A percentile compares a stretch with the other conserved stretches of the same genome.
Conservation (phyloP, 2,888 invertebrate genomes). For the Drosophila gaucha region DNA sequence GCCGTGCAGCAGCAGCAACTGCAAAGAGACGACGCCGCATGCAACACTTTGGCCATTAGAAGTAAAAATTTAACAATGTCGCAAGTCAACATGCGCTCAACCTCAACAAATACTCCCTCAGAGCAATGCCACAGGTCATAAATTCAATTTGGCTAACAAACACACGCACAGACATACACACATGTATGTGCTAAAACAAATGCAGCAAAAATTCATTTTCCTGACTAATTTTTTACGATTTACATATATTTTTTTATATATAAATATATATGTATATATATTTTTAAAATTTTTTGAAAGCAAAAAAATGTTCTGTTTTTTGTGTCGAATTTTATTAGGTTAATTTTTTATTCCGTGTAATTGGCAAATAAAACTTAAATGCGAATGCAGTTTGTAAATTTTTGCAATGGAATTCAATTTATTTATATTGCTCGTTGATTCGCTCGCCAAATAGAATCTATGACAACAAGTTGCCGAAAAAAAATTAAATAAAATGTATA, state of each 20-base stretch:
- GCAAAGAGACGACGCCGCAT: conserved; percentile 8
- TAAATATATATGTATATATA: not conserved
- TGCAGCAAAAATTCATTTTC: conserved; percentile 54
- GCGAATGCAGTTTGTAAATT: conserved; percentile 24
- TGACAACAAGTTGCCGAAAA: conserved; percentile 26
- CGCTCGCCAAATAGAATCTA: conserved; percentile 53
- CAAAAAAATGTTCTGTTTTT: conserved; percentile 15
- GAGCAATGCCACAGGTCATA: conserved; percentile 77
- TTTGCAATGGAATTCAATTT: conserved; percentile 51
- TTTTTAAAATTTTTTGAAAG: conserved; percentile 20
- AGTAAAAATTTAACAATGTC: conserved; percentile 73
- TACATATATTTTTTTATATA: conserved; percentile 5
- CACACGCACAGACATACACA: conserved; percentile 41
- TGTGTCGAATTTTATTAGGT: not conserved
- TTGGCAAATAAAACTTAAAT: conserved; percentile 37
- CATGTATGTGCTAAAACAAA: conserved; percentile 22
- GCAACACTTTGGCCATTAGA: conserved; percentile 73
- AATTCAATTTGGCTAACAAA: conserved; percentile 79
- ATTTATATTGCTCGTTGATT: conserved; percentile 23
- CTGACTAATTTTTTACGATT: conserved; percentile 43
- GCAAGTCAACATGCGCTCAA: conserved; percentile 47
- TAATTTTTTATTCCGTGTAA: conserved; percentile 13
- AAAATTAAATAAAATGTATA: conserved; percentile 42
- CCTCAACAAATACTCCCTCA: conserved; percentile 6
- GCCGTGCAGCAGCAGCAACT: conserved; percentile 29